phyloP scores from a whole-genome alignment of 2,888 invertebrate species.

The Limnephilus auricula region DNA sequence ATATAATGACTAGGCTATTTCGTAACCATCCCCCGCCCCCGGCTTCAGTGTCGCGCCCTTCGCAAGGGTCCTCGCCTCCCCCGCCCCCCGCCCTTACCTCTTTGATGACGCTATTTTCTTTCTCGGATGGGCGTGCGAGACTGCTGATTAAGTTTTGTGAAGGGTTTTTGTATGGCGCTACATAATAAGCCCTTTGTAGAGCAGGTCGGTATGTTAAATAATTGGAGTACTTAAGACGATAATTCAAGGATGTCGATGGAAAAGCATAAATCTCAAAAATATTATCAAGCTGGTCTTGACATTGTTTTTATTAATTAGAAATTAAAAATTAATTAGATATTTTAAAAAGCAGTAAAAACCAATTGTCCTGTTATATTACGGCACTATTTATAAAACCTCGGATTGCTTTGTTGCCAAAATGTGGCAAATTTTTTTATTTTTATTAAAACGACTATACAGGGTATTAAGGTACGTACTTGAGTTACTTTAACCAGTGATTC shows the following conservation, averaged over 20 bases:
- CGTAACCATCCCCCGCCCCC: background rate
- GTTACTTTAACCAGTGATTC: too few relatives aligned
- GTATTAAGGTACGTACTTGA: too few relatives aligned
- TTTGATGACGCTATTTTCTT: slow-evolving; percentile 31
- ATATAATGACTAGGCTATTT: too few relatives aligned
- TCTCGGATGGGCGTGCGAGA: slow-evolving; percentile 25
- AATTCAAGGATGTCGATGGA: background rate
- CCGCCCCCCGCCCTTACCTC: background rate
- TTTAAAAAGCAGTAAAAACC: too few relatives aligned
- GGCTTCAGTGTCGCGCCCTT: background rate
- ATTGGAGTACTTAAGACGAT: background rate
- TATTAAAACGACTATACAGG: too few relatives aligned
- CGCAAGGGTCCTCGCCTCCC: background rate
- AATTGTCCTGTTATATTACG: too few relatives aligned
- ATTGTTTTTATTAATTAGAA: too few relatives aligned
- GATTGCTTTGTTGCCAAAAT: too few relatives aligned
- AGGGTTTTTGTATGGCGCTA: slow-evolving; percentile 12
- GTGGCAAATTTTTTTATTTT: too few relatives aligned
- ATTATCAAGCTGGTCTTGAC: background rate
- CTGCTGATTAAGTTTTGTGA: slow-evolving; percentile 42
- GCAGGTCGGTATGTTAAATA: background rate
- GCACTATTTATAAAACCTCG: too few relatives aligned
- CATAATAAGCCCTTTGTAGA: background rate
- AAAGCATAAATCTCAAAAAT: background rate
- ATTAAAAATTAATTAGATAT: too few relatives aligned